Evolutionary conservation across 92 coral and sea anemone genomes (phyloP), one percentile per base, ranked within the genome.

Genomic region (Epizoanthus ramosus): DNA sequence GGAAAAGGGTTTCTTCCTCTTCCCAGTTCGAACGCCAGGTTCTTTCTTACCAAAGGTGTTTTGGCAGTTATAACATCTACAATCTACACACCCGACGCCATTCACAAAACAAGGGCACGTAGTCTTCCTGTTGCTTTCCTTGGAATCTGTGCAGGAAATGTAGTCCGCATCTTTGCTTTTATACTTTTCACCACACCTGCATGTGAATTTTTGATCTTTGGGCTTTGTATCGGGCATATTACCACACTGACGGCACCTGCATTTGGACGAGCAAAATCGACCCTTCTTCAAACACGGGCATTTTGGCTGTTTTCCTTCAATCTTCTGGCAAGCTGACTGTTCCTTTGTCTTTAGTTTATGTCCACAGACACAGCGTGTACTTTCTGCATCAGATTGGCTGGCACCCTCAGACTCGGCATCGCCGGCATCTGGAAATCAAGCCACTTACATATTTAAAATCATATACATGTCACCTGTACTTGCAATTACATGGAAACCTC

Each of bases 41-140:
- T 35, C 8, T 33, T 28, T 68, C 35, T 12, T 9, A 6, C 86
- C 86, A 43, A 83, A 75, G 53, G 25, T 82, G 70, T 87, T 87
- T 6, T 37, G 65, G 17, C 91, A 87, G 64, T 83, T 83, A 17
- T 43, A 28, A 68, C 91, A 87, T 35, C 71, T 83, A 76, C 91
- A 87, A 13, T 18, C 43, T 4, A 74, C 17, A 16, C 91, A 87
- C 15, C 84, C 91, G 4, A 68, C 43, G 23, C 79, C 87, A 17
- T 43, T 35, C 6, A 72, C 63, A 39, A 75, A 84, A 59, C 91
- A 87, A 0, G 91, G 91, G 43, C 91, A 87, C 56, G 63, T 83
- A 0, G 80, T 83, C 24, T 24, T 77, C 33, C 83, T 84, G 18
- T 68, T 28, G 31, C 31, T 87, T 50, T 84, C 91, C 35, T 74